These are phyloP conservation scores for Narcine bancroftii DNA, from an alignment of 2,113 vertebrate species.

Conservation along the genomic window DNA sequence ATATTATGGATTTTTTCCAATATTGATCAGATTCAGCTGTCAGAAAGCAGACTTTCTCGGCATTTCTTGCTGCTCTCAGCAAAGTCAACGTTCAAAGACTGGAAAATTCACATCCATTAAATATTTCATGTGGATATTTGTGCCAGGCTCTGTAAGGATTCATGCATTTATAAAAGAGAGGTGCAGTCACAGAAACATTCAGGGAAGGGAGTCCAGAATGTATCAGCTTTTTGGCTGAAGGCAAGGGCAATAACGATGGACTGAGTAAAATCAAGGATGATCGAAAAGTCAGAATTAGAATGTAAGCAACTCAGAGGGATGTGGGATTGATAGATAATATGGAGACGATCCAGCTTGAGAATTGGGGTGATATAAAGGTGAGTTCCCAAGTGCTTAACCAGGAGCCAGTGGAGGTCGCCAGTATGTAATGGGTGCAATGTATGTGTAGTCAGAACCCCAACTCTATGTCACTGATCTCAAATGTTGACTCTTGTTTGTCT, in stretches of 20 bases:
- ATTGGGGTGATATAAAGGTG: not conserved
- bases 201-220: not conserved
- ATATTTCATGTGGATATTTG: not conserved
- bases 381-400: too few relatives aligned
- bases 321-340: not conserved
- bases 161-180: not conserved
- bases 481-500: too few relatives aligned
- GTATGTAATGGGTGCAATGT: too few relatives aligned
- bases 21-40: not conserved
- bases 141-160: not conserved
- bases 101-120: not conserved
- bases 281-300: not conserved
- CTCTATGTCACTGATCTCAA: too few relatives aligned
- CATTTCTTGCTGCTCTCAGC: not conserved
- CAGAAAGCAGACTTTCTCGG: not conserved
- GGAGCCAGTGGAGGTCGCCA: too few relatives aligned
- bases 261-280: too few relatives aligned
- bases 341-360: not conserved
- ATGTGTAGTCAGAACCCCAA: too few relatives aligned
- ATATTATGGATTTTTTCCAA: constrained; percentile 2
- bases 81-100: not conserved
- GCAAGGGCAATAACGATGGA: not conserved
- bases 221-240: not conserved
- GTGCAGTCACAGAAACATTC: not conserved
- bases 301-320: not conserved